Evolutionary conservation across 2,797 vertebrate species (phyloP).

Genomic region (Cercopithecus diana): DNA sequence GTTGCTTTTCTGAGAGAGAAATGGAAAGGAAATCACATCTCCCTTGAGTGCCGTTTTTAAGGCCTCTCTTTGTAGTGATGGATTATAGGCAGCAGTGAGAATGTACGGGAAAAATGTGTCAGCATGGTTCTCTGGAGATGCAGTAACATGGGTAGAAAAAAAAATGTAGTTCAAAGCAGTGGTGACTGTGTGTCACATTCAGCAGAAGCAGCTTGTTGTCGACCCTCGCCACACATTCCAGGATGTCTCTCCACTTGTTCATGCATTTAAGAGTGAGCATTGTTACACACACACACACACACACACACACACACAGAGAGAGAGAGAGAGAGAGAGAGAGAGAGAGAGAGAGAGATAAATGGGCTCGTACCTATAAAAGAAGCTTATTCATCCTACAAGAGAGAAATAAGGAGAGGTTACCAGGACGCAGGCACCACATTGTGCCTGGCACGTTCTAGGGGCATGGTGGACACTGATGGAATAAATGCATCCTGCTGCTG

Average conservation of each 20-base stretch:
- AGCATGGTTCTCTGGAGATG: conserved; percentile 1
- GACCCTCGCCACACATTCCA: background rate
- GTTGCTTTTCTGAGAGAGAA: conserved; percentile 62
- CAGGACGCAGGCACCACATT: background rate
- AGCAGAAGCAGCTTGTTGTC: background rate
- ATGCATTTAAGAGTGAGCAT: background rate
- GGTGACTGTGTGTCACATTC: background rate
- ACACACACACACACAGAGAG: background rate
- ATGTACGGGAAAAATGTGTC: conserved; percentile 30
- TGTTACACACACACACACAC: background rate
- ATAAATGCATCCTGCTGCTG: background rate
- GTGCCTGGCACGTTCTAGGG: background rate
- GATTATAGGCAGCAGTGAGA: conserved; percentile 58
- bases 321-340: too few species aligned
- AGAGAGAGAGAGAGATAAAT: background rate
- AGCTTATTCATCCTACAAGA: background rate
- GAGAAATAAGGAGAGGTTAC: background rate
- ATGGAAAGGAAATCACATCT: conserved; percentile 64
- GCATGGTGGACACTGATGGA: background rate
- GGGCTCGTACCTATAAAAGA: background rate
- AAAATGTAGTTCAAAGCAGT: conserved; percentile 30
- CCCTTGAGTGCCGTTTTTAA: conserved; percentile 51
- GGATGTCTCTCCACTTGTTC: background rate
- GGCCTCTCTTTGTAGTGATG: conserved; percentile 60
- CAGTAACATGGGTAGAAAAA: background rate